Evolutionary conservation across 1,140 invertebrate genomes (phyloP), one percentile per base, ranked within the genome.

Genomic region (Homarus americanus): DNA sequence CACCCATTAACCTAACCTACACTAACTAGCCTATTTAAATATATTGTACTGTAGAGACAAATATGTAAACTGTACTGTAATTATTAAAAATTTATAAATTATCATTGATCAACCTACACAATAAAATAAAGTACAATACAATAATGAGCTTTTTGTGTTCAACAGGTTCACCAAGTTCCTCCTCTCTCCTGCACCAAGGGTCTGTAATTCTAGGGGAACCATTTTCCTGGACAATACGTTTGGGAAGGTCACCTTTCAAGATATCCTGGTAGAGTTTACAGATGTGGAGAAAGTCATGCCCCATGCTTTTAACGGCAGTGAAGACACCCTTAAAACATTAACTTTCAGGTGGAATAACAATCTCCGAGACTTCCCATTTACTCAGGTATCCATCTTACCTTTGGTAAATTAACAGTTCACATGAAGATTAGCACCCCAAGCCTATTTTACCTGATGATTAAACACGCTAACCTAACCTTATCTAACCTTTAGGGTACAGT

Each of bases 261-360:
- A 41, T 10, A 84, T 73, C 36, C 41, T 24, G 24, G 82, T 84
- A 24, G 82, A 84, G 38, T 44, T n/a, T 17, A 24, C 82, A 41
- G 36, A 24, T 0, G 41, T 80, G 4, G 53, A 44, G 4, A 10
- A 34, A 10, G 78, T 80, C n/a, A 53, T 53, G 41, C 9, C 36
- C 17, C 40, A 72, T 24, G 82, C 82, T 20, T 84, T 84, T 72
- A 44, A 40, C 20, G 82, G 82, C 36, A 84, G 82, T 44, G 82
- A 84, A 20, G n/a, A 4, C 20, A 73, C 82, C 0, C 82, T 84
- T 3, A 41, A 17, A 24, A 44, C n/a, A 63, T 20, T 84, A 28
- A 36, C n/a, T 38, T 84, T 84, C n/a, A 69, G 15, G 20, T 84
- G 69, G 63, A 84, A 84, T 38, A 20, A 7, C 10, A 2, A 38